Evolutionary conservation across 2,888 invertebrate species (phyloP), one percentile per base, ranked within the genome.

Genomic region (Sussaba pulchella): DNA sequence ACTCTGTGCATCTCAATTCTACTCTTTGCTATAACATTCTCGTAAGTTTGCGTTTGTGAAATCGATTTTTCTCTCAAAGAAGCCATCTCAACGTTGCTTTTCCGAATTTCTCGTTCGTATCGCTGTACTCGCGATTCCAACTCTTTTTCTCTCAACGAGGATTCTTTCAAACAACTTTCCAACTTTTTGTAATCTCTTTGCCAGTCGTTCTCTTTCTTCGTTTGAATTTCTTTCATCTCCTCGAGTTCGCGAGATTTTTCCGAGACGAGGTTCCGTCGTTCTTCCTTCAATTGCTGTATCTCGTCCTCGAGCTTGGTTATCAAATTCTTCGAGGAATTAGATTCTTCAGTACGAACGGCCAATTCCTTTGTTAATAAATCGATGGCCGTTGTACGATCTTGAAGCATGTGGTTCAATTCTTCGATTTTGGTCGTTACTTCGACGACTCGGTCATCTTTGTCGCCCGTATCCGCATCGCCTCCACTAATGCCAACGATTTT

Each of bases 71-170:
- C 89, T 24, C 85, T 88, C 19, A 89, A 39, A 0, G 78, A 41
- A 9, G 83, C 59, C 5, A 87, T 66, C 19, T 90, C 89, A 1
- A 81, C 31, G 0, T 87, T 74, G 67, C 75, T 84, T 66, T 87
- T 89, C 10, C 85, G 85, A 24, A 88, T 71, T 14, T 90, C 89
- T n/a, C 81, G 85, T 45, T 90, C 90, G 64, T 87, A 87, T 0
- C 82, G 73, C 39, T 74, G 85, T 39, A 78, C 82, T 10, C 86
- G 85, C 0, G 12, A 10, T 26, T 89, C 89, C 12, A 84, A 31
- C 50, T 89, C 88, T 73, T 86, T 87, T 24, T 81, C 85, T 6
- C 85, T 87, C 0, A 69, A 19, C 21, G 79, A 54, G 2, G 80
- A 63, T 5, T 86, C 86, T 24, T 83, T 72, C 17, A 83, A 78